phyloP scores from a whole-genome alignment of 2,888 invertebrate genomes.

The Drosophila atripex region DNA sequence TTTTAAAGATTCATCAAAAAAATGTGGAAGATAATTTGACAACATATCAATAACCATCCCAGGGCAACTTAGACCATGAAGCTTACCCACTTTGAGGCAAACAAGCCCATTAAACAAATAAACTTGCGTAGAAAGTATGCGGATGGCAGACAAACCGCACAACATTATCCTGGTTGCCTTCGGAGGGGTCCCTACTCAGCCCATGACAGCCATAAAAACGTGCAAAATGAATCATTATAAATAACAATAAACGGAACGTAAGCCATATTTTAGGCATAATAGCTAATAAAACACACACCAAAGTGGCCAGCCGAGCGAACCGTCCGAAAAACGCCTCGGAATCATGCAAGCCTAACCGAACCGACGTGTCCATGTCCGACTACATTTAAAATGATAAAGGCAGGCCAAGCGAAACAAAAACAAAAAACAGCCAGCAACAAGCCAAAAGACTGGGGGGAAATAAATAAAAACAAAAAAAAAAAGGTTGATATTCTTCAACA shows the following conservation, averaged over 20 bases:
- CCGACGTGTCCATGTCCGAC: conserved; percentile 64
- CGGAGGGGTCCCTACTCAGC: conserved; percentile 45
- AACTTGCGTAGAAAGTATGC: conserved; percentile 37
- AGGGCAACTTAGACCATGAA: background rate
- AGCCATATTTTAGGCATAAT: conserved; percentile 75
- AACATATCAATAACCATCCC: conserved; percentile 39
- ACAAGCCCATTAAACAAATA: conserved; percentile 43
- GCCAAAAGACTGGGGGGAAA: conserved; percentile 15
- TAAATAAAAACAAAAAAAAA: conserved; percentile 22
- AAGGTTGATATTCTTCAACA: conserved; percentile 39
- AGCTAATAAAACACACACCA: conserved; percentile 75
- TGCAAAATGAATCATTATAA: conserved; percentile 77
- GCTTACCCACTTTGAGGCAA: conserved; percentile 8
- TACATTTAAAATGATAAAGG: conserved; percentile 72
- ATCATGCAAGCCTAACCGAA: conserved; percentile 73
- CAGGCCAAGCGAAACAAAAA: conserved; percentile 47
- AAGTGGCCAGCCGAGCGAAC: conserved; percentile 50
- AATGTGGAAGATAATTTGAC: conserved; percentile 37
- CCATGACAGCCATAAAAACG: conserved; percentile 70
- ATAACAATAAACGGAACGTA: conserved; percentile 74
- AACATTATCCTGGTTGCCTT: conserved; percentile 38
- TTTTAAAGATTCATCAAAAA: conserved; percentile 21
- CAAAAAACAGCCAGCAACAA: conserved; percentile 25
- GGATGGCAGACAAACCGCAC: conserved; percentile 44
- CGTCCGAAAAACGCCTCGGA: conserved; percentile 40